Evolutionary conservation across 2,113 vertebrate genomes (phyloP).

Genomic region (Connochaetes taurinus): DNA sequence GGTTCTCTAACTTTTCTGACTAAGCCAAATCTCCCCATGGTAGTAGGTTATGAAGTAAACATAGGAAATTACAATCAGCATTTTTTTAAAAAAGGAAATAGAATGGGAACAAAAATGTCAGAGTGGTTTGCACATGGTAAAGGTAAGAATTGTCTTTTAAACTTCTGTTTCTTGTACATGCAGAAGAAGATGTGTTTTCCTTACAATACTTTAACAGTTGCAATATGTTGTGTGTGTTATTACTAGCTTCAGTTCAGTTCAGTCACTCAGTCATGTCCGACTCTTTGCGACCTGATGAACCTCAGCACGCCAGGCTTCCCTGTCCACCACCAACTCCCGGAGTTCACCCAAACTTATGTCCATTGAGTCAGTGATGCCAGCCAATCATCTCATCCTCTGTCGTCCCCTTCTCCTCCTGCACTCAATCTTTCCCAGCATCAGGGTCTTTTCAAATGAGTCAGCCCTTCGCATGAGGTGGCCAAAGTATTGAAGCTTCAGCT

Average conservation of each 20-base stretch:
- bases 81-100: background rate
- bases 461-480: background rate
- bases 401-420: background rate
- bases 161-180: background rate
- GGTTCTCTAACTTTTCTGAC: background rate
- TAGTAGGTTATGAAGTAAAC: background rate
- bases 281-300: background rate
- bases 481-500: background rate
- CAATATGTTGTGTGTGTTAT: background rate
- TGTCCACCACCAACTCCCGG: background rate
- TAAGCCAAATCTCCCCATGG: background rate
- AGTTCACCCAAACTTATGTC: background rate
- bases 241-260: background rate
- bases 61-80: background rate
- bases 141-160: background rate
- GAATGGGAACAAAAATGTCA: background rate
- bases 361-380: background rate
- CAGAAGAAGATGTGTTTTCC: background rate
- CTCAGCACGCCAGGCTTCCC: background rate
- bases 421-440: background rate
- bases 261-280: accelerated
- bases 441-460: background rate
- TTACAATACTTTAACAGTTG: background rate
- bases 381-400: background rate
- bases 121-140: background rate